Evolutionary conservation across 2,113 vertebrate species (phyloP), one percentile per base, ranked within the genome.

Genomic region (Haplochromis burtoni): DNA sequence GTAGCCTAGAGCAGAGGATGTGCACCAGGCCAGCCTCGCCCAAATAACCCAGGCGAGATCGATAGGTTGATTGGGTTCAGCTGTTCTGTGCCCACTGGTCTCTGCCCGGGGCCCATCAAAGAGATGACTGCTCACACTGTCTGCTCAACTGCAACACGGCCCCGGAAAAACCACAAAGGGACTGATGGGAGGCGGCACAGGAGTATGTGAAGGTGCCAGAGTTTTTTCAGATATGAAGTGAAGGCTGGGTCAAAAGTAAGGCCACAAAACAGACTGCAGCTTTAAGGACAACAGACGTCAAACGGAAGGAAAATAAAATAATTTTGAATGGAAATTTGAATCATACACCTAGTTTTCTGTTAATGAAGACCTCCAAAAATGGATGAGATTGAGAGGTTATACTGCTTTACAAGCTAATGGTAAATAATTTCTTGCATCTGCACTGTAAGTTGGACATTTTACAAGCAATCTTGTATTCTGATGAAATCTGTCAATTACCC

Each of bases 31-130:
- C 86, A 17, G 80, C 84, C 26, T 88, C 40, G 8, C 81, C 84
- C 85, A 80, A 88, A 82, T 53, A 85, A 78, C 84, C 87, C 38
- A 7, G 76, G 81, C 12, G 17, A 89, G 90, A 93, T 95, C 92
- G 49, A 93, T 92, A 91, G 93, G 93, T 88, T 94, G 92, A 93
- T 93, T 92, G 93, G 91, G 94, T 91, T 94, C 94, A 92, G 91
- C 71, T 10, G 59, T 17, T 88, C 53, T 35, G 83, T 51, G 90
- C 87, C 86, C 68, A 73, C 31, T 29, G 16, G 78, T 78, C 78
- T 87, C 88, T 80, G 80, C 86, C 86, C 61, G 5, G 82, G 66
- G 81, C 78, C 53, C 49, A 38, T 88, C 89, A 68, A 42, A 84
- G 88, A 88, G 85, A 90, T 19, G 85, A 85, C 94, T 88, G 89